These are phyloP conservation scores for Streptopelia turtur DNA, from an alignment of 2,797 vertebrate species.

Conservation along the genomic window DNA sequence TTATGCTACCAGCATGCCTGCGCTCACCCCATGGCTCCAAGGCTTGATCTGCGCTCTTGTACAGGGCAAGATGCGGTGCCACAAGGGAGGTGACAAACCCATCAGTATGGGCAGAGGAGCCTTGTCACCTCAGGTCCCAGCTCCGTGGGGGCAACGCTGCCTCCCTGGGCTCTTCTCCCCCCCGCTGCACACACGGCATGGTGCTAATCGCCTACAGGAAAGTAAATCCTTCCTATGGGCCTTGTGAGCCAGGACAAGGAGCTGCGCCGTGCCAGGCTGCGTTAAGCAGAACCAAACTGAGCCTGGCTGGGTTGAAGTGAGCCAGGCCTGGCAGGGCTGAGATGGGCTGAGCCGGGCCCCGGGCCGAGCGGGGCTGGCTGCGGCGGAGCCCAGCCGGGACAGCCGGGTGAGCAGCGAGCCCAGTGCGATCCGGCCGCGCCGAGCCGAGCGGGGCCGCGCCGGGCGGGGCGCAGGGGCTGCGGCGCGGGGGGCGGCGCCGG, in stretches of 20 bases:
- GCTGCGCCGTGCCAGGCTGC: rapidly evolving
- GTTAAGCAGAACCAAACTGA: rapidly evolving
- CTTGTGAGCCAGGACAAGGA: not conserved
- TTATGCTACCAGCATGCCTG: rapidly evolving
- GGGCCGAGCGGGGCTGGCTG: not conserved
- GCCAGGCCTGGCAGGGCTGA: no score
- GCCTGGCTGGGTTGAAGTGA: no score
- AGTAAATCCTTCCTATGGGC: rapidly evolving
- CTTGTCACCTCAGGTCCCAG: rapidly evolving
- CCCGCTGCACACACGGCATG: rapidly evolving
- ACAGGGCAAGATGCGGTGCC: not conserved
- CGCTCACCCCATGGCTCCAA: not conserved
- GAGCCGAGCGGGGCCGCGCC: not conserved
- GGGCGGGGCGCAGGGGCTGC: not conserved
- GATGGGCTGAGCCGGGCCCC: not conserved
- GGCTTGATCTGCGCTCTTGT: rapidly evolving
- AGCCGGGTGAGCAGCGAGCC: not conserved
- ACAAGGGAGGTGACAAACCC: not conserved
- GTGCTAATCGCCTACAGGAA: rapidly evolving
- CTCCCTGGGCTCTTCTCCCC: not conserved
- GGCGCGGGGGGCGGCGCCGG: not conserved
- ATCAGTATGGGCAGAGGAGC: not conserved
- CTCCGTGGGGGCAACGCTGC: rapidly evolving
- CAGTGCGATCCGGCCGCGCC: no score
- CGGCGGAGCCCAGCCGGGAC: no score